These are phyloP conservation scores for Sebastiscus tertius DNA, from an alignment of 2,797 vertebrate genomes.

Conservation along the genomic window DNA sequence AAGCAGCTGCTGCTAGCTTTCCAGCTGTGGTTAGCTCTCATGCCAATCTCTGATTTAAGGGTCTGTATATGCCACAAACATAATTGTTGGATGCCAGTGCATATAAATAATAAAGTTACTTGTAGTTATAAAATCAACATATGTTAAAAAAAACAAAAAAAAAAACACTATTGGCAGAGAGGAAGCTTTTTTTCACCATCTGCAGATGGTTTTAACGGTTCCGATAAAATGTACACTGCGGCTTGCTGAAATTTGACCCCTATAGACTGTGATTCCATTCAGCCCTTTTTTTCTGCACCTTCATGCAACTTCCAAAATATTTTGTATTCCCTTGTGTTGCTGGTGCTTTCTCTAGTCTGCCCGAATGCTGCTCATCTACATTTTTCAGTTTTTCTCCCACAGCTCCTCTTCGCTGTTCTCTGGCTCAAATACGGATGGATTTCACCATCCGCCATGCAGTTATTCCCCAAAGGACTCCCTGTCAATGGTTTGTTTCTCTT, in stretches of 20 bases:
- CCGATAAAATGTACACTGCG: neutral
- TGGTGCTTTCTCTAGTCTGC: neutral
- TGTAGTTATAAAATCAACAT: neutral
- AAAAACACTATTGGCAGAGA: neutral
- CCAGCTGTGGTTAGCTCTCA: neutral
- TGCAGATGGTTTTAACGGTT: neutral
- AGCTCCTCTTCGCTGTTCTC: neutral
- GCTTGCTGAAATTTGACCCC: neutral
- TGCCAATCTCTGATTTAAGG: neutral
- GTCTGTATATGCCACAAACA: neutral
- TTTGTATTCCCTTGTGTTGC: neutral
- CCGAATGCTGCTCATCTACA: neutral
- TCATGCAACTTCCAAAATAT: neutral
- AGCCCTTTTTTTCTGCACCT: neutral
- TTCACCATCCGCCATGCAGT: neutral
- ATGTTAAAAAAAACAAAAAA: neutral
- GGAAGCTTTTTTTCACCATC: neutral
- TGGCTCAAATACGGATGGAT: neutral
- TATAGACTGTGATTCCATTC: neutral
- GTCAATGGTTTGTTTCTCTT: neutral
- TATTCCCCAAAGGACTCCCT: neutral
- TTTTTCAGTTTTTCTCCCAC: neutral
- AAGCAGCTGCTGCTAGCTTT: neutral
- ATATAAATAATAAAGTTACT: neutral
- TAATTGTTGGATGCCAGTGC: neutral